Evolutionary conservation across 2,113 vertebrate species (phyloP).

Genomic region (Platycercus adscitus): DNA sequence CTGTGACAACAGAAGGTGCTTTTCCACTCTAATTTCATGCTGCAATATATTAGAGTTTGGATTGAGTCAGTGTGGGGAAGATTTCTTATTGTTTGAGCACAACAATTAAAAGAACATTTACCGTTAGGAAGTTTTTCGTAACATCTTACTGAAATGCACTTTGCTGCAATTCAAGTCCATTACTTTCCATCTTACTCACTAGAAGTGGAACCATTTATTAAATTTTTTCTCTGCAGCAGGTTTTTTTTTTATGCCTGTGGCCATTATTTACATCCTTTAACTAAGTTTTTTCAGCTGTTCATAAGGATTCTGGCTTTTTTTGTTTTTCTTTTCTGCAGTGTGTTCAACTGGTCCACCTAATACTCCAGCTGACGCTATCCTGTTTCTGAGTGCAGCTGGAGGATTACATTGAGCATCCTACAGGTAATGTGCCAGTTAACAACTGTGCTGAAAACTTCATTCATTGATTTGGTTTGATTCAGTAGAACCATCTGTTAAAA

Average conservation of each 20-base stretch:
- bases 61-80: neutral
- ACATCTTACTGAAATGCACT: neutral
- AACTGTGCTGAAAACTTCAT: neutral
- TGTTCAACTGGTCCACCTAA: neutral
- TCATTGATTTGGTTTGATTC: neutral
- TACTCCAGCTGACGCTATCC: neutral
- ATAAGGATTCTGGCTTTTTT: neutral
- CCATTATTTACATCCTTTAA: neutral
- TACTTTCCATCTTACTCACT: neutral
- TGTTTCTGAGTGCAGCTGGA: neutral
- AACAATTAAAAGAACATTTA: constrained; percentile 10
- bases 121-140: neutral
- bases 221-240: neutral
- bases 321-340: neutral
- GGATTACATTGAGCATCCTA: neutral
- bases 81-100: neutral
- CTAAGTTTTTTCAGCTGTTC: neutral
- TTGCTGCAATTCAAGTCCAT: neutral
- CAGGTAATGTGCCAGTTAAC: neutral
- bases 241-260: neutral
- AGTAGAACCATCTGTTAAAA: neutral
- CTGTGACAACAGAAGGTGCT: neutral
- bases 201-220: neutral
- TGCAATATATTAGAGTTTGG: neutral
- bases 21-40: neutral